Conservation (phyloP, 2,113 vertebrate genomes). For the Chaenogobius annularis region DNA sequence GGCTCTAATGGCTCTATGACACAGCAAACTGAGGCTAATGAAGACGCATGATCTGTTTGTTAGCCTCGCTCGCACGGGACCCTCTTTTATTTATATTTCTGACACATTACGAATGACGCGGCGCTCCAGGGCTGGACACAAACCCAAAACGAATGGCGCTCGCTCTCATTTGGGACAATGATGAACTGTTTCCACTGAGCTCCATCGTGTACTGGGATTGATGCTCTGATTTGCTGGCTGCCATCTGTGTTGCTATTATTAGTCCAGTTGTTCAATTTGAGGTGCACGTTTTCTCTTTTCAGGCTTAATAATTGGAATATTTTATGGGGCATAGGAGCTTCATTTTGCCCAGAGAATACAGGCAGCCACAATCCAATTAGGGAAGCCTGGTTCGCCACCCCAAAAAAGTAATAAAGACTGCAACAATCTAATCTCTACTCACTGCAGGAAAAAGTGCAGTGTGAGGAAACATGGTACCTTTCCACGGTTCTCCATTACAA, state of each 20-base stretch:
- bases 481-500: not conserved
- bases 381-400: slow-evolving; percentile 6
- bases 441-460: slow-evolving; percentile 11
- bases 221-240: slow-evolving; percentile 25
- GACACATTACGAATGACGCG: slow-evolving; percentile 26
- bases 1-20: slow-evolving; percentile 26
- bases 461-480: slow-evolving; percentile 30
- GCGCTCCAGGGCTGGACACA: not conserved
- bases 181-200: slow-evolving; percentile 49
- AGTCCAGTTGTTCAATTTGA: slow-evolving; percentile 20
- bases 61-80: not conserved
- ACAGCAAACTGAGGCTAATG: slow-evolving; percentile 29
- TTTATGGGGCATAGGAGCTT: slow-evolving; percentile 33
- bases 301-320: slow-evolving; percentile 51
- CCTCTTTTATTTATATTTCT: slow-evolving; percentile 23
- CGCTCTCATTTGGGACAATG: slow-evolving; percentile 28
- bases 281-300: slow-evolving; percentile 31
- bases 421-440: slow-evolving; percentile 54
- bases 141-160: slow-evolving; percentile 18
- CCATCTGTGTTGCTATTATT: slow-evolving; percentile 59
- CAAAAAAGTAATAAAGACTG: slow-evolving; percentile 62
- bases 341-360: slow-evolving; percentile 35
- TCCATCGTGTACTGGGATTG: slow-evolving; percentile 30
- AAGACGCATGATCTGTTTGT: slow-evolving; percentile 16
- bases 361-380: slow-evolving; percentile 55